Conservation (phyloP, 2,888 invertebrate species). For the Acheta domesticus region DNA sequence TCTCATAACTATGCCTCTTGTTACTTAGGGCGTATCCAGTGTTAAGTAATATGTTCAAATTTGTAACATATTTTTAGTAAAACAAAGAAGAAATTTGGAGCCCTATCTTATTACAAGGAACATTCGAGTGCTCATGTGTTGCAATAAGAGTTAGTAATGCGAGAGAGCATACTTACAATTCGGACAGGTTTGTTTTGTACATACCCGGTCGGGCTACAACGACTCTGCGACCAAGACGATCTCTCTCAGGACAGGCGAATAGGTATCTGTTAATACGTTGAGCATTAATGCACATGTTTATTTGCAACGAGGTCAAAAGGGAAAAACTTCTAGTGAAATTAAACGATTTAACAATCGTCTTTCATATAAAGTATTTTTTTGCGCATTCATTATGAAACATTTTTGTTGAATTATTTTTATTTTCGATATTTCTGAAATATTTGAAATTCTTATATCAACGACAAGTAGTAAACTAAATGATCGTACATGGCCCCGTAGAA, state of each 20-base stretch:
- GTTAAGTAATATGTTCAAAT: background rate
- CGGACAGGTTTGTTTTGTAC: slow-evolving; percentile 26
- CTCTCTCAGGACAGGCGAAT: slow-evolving; percentile 47
- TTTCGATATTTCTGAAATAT: no score
- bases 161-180: background rate
- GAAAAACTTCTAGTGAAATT: no score
- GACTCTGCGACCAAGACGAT: slow-evolving; percentile 45
- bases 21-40: background rate
- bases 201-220: slow-evolving; percentile 45
- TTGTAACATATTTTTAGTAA: background rate
- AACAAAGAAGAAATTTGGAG: background rate
- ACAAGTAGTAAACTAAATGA: no score
- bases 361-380: no score
- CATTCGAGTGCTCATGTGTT: background rate
- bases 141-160: background rate
- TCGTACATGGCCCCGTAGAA: no score
- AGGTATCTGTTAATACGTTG: slow-evolving; percentile 42
- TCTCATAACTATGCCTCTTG: background rate
- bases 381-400: no score
- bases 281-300: slow-evolving; percentile 1
- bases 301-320: background rate
- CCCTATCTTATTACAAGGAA: background rate
- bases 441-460: no score
- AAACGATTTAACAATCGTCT: no score
- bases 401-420: no score